These are phyloP conservation scores for Listronotus oregonensis DNA, from an alignment of 1,140 invertebrate genomes.

Conservation along the genomic window DNA sequence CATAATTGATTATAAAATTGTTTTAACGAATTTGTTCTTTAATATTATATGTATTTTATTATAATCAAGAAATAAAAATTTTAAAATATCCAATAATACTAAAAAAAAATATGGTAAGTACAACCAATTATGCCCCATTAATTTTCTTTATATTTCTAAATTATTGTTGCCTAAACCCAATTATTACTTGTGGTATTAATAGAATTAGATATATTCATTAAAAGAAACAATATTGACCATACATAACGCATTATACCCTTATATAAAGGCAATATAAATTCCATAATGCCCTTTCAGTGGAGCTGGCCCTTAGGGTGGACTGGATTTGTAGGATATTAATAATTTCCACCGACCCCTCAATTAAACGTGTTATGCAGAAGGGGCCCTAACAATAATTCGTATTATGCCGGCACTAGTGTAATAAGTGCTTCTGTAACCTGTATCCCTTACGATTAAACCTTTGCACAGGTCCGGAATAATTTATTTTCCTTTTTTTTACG, in stretches of 20 bases:
- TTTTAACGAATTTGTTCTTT: no score
- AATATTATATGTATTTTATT: no score
- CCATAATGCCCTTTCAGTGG: conserved; percentile 23
- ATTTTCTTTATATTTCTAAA: background rate
- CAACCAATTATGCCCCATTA: no score
- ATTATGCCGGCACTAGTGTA: conserved; percentile 17
- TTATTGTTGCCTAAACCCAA: background rate
- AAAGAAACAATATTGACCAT: conserved; percentile 9
- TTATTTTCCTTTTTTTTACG: no score
- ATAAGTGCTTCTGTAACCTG: conserved; percentile 15
- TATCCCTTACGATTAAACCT: conserved; percentile 12
- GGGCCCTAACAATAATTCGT: conserved; percentile 24
- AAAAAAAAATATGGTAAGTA: no score
- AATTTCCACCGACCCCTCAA: conserved; percentile 28
- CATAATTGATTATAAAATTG: no score
- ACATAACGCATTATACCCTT: conserved; percentile 10
- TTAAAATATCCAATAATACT: no score
- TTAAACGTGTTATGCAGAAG: conserved; percentile 31
- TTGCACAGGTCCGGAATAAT: background rate
- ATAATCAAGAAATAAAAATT: no score
- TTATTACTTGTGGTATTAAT: background rate
- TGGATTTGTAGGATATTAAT: conserved; percentile 31
- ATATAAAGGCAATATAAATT: conserved; percentile 33
- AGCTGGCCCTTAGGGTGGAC: conserved; percentile 13
- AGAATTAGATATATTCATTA: conserved; percentile 3